A percentile compares a stretch with the other conserved stretches of the same genome.
phyloP scores from a whole-genome alignment of 2,113 vertebrate species.

The Tenrec ecaudatus region DNA sequence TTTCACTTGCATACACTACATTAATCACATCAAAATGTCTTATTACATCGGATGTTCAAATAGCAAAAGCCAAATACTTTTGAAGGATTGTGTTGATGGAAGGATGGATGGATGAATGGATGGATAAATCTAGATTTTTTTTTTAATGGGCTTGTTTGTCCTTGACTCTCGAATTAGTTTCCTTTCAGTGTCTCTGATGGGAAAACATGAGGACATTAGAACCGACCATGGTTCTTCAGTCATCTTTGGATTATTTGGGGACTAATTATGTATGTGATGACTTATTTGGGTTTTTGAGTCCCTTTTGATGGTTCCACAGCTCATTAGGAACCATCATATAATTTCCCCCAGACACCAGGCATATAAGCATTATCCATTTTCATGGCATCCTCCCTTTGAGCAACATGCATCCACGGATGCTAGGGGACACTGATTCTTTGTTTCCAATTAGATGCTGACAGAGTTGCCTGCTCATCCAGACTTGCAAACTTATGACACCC shows the following conservation, averaged over 20 bases:
- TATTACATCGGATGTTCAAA: constrained; percentile 25
- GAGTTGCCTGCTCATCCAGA: background rate
- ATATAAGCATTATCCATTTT: background rate
- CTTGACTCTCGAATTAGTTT: background rate
- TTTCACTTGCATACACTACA: constrained; percentile 75
- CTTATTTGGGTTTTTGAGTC: constrained; percentile 33
- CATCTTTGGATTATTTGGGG: background rate
- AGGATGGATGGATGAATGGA: background rate
- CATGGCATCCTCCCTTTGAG: background rate
- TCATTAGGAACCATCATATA: background rate
- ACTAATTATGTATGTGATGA: background rate
- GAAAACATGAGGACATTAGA: background rate
- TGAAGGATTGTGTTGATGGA: constrained; percentile 4
- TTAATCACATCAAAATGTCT: constrained; percentile 74
- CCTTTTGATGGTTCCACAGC: background rate
- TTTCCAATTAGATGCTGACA: background rate
- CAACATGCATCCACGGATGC: background rate
- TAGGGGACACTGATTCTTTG: background rate
- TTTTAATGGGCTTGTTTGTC: background rate
- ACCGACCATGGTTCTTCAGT: background rate
- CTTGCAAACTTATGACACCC: background rate
- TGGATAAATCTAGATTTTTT: background rate
- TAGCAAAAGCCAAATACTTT: constrained; percentile 22
- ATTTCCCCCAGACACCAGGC: background rate
- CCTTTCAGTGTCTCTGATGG: background rate